A percentile compares a stretch with the other conserved stretches of the same genome.
These are phyloP conservation scores for Neopipo cinnamomea DNA, from an alignment of 2,113 vertebrate genomes.

Conservation along the genomic window DNA sequence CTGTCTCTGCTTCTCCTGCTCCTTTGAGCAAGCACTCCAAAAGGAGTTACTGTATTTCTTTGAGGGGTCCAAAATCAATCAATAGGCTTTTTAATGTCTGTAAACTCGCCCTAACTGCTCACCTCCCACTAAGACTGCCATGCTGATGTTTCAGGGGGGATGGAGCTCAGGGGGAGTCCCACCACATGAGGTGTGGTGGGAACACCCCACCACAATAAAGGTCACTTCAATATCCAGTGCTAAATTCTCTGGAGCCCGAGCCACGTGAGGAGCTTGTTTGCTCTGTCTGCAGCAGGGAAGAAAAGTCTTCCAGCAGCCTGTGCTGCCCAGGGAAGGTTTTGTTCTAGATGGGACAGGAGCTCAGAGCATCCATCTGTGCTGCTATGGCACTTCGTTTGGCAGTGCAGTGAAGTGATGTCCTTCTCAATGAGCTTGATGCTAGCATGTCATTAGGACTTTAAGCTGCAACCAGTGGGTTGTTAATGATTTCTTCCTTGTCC, in stretches of 20 bases:
- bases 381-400: too few species aligned
- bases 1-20: neutral
- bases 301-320: neutral
- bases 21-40: neutral
- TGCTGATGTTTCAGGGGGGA: neutral
- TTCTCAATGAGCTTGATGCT: neutral
- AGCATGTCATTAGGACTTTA: neutral
- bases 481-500: neutral
- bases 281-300: neutral
- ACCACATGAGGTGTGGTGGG: fast-evolving
- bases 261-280: fast-evolving
- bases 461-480: neutral
- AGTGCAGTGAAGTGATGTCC: neutral
- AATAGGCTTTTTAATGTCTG: neutral
- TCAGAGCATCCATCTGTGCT: fast-evolving
- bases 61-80: neutral
- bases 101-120: neutral
- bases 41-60: neutral
- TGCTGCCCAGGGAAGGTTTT: neutral
- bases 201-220: fast-evolving
- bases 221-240: fast-evolving
- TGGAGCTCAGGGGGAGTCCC: fast-evolving
- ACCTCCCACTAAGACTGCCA: neutral
- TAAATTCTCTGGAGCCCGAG: neutral
- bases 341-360: neutral